Base-by-base conservation (phyloP, 2,888 invertebrate species). In the Pandemis heparana region DNA sequence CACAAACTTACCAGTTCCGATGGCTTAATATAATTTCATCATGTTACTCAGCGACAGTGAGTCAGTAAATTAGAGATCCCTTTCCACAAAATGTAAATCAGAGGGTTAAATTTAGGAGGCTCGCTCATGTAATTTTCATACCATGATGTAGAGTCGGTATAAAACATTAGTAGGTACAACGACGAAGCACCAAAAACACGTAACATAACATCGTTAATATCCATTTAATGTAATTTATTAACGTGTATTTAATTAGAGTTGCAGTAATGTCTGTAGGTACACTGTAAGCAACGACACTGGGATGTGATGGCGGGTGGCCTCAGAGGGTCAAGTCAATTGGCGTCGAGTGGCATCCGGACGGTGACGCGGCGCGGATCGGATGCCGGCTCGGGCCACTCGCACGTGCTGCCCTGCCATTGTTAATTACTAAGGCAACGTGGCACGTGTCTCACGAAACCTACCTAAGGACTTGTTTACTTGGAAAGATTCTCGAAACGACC, bases 271-370 rank as follows among this genome's bases (percentile, higher is more conserved):
- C 62, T 66, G 63, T 70, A 61, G 61, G 16, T 56, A 56, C 23
- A 48, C 51, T 38, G 63, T 12, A 53, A 61, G 41, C 61, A 48
- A 18, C 59, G 64, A 60, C 53, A 56, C 41, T 56, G 66, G 66
- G 66, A 67, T 56, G 66, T 41, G 56, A 46, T 41, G 39, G 66
- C 66, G 66, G 51, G 68, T 67, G 86, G 81, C 85, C 87, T 83
- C 89, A 88, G 89, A 87, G 92, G 93, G 93, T 92, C 93, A 93
- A 93, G 89, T 91, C 92, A 93, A 94, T 92, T 92, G 92, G 89
- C 87, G 90, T 84, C 87, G 89, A 85, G 86, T 83, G 83, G 89
- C 92, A 89, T 92, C 92, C 92, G 92, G 89, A 79, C 84, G 85
- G 82, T 74, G 82, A 84, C 48, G 79, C 84, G 48, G 79, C 84